Evolutionary conservation across 1,140 invertebrate genomes (phyloP), one percentile per base, ranked within the genome.

Genomic region (Neodiprion virginianus): DNA sequence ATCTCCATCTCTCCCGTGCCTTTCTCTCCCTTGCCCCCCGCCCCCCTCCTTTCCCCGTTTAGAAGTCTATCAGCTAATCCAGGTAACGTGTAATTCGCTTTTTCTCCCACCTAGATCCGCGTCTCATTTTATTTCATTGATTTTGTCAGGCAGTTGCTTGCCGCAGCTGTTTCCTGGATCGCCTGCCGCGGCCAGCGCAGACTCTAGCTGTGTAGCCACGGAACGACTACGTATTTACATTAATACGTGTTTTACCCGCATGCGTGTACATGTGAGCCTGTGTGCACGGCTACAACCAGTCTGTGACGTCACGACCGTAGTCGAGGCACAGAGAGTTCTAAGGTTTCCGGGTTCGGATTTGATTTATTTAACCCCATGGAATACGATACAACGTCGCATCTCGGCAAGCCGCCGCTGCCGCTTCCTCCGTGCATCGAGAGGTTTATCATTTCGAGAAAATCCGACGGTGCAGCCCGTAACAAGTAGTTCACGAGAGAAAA

Each of bases 341-440:
- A 23, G 67, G 40, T 69, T 69, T 69, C 67, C 67, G 67, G 67
- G 67, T 65, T 47, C 8, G 67, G 21, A 21, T 69, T 69, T 69
- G 67, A 69, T 69, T 69, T 69, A 69, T 69, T 69, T 23, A 69
- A 69, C 9, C 21, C 67, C 11, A 61, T 17, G 53, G 53, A 61
- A 61, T 17, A 61, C 53, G 53, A 61, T 61, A 40, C 53, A 61
- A 17, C 11, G 4, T 5, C n/a, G 5, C 8, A 61, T 61, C 53
- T 61, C 53, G 53, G 11, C 53, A 4, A 17, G 8, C 53, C n/a
- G 8, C 53, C 53, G 5, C n/a, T 8, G 0, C 11, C 53, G 4
- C 28, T 5, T 40, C 28, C 28, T 40, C 28, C 28, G 28, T 40
- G 28, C 1, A 40, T 40, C 28, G 28, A 40, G 28, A 40, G 28